These are phyloP conservation scores for Circaetus gallicus DNA, from an alignment of 2,113 vertebrate genomes.

Conservation along the genomic window DNA sequence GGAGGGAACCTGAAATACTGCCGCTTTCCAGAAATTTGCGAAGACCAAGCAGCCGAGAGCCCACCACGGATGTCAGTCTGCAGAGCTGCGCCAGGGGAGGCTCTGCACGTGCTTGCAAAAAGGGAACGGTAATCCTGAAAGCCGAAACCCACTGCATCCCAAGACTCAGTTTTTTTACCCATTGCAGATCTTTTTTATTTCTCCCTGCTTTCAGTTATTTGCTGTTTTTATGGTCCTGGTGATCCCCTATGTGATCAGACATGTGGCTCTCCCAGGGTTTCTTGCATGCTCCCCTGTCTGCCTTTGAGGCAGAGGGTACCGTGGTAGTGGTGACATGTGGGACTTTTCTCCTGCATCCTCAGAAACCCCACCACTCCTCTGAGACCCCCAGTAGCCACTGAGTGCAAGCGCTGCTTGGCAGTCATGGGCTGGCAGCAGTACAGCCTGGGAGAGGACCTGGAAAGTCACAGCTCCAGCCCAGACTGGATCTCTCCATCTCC, in stretches of 20 bases:
- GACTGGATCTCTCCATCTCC: not conserved
- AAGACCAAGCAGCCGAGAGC: not conserved
- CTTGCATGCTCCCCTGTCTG: not conserved
- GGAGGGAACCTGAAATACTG: not conserved
- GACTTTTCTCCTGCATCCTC: not conserved
- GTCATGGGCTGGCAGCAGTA: not conserved
- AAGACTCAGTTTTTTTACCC: not conserved
- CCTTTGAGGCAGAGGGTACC: not conserved
- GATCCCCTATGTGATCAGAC: fast-evolving
- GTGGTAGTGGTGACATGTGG: not conserved
- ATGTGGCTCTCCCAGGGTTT: not conserved
- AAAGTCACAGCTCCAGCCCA: not conserved
- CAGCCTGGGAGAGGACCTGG: not conserved
- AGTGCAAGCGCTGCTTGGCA: not conserved
- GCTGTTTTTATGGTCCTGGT: not conserved
- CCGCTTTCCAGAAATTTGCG: not conserved
- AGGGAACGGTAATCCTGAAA: not conserved
- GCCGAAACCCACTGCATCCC: not conserved
- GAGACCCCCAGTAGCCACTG: not conserved
- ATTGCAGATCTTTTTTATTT: not conserved
- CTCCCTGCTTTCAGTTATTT: not conserved
- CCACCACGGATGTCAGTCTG: fast-evolving
- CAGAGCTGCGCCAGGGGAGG: not conserved
- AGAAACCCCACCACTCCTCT: not conserved
- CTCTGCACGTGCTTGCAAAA: not conserved